Base-by-base conservation (phyloP, 2,113 vertebrate species). In the Bubo blakistoni region DNA sequence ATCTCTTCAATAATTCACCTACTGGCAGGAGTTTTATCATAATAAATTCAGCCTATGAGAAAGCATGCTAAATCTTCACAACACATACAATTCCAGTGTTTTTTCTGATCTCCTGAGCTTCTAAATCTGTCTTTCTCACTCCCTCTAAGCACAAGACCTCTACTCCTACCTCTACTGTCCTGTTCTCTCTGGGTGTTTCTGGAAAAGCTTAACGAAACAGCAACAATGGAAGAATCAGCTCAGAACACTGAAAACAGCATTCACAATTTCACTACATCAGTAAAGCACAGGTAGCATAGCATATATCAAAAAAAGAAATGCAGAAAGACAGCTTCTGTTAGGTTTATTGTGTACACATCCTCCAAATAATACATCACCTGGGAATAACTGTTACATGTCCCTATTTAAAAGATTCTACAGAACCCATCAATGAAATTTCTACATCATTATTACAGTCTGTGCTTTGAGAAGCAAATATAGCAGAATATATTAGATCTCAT, bases 1-100 rank as follows among this genome's bases (percentile, higher is more conserved):
- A 71, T 19, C 15, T 76, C 59, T 74, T 95, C 88, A 92, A 74
- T 88, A 90, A 94, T 89, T 94, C 76, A 95, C 47, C 38, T 59
- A 24, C 40, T 57, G 30, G 71, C 38, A 73, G 47, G 5, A 81
- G 21, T 66, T 32, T 65, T 47, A 74, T 25, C 59, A 57, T 72
- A 88, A 94, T 79, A 93, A 91, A 93, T 78, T 14, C 88, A 25
- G 47, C 8, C 10, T 82, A 86, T 3, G 4, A 95, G 76, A 95
- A 93, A 67, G 38, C 26, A 86, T 1, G 3, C 40, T 84, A 71
- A 38, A 59, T 70, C 80, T 81, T 86, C 73, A 44, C 54, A 78
- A 81, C 13, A 52, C 40, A 65, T 52, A 82, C 30, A 40, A 47
- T 81, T 69, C 80, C 78, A 91, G 26, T 20, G 8, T 21, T 30